phyloP scores from a whole-genome alignment of 1,140 invertebrate species.

The Tetragnatha versicolor region DNA sequence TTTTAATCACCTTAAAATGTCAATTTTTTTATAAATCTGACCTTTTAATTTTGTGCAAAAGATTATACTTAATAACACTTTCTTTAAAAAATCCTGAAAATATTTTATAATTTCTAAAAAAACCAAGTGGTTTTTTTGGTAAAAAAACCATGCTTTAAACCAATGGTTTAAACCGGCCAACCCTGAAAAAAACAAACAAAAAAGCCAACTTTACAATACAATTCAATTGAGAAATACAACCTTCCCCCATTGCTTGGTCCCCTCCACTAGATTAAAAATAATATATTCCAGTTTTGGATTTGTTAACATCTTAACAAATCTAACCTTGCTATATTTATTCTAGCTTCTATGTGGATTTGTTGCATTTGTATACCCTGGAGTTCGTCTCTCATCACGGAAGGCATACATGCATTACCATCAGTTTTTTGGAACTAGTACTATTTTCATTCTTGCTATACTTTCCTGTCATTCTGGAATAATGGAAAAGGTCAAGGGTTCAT shows the following conservation, averaged over 20 bases:
- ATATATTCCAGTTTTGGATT: background rate
- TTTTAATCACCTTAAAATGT: too few species aligned
- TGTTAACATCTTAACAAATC: background rate
- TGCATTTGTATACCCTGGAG: slow-evolving; percentile 55
- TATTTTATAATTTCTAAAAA: too few species aligned
- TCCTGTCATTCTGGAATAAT: slow-evolving; percentile 79
- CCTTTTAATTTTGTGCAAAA: too few species aligned
- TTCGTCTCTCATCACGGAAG: slow-evolving; percentile 62
- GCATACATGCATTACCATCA: slow-evolving; percentile 81
- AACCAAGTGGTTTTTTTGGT: too few species aligned
- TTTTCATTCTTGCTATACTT: slow-evolving; percentile 75
- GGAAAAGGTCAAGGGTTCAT: slow-evolving; percentile 79
- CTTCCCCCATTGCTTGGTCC: background rate
- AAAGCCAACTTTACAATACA: background rate
- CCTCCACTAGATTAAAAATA: background rate
- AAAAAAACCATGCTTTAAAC: too few species aligned
- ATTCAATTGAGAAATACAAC: background rate
- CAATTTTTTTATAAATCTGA: too few species aligned
- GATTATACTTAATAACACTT: too few species aligned
- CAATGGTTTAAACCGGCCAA: background rate
- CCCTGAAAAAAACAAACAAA: background rate
- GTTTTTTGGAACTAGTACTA: slow-evolving; percentile 77
- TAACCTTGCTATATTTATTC: background rate
- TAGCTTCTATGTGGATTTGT: slow-evolving; percentile 55
- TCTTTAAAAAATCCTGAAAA: too few species aligned